Percentiles rank a stretch among this genome's conserved stretches.
These are phyloP conservation scores for Hipposideros armiger DNA, from an alignment of 2,113 vertebrate species.

Conservation along the genomic window DNA sequence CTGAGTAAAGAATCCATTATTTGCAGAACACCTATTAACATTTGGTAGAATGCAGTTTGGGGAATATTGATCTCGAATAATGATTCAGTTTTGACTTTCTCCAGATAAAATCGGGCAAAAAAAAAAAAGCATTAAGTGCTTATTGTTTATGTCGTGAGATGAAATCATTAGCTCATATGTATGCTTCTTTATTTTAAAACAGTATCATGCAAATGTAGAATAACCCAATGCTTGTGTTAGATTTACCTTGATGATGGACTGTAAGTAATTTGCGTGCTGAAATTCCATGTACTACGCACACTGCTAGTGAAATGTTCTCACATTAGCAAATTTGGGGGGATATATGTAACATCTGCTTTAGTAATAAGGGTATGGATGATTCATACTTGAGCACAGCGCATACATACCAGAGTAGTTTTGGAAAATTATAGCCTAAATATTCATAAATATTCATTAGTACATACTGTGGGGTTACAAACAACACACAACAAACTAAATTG, in stretches of 20 bases:
- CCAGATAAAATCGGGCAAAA: background rate
- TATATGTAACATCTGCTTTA: constrained; percentile 48
- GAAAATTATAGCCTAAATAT: constrained; percentile 74
- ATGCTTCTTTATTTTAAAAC: constrained; percentile 31
- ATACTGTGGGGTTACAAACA: constrained; percentile 65
- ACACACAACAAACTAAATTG: constrained; percentile 69
- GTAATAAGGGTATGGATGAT: constrained; percentile 36
- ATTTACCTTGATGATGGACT: constrained; percentile 9
- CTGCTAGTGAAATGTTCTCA: background rate
- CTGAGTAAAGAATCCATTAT: background rate
- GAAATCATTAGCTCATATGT: constrained; percentile 11
- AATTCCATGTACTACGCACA: background rate
- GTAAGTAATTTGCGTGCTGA: constrained; percentile 5
- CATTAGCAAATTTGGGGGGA: background rate
- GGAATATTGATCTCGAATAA: background rate
- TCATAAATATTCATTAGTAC: constrained; percentile 78
- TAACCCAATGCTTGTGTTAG: background rate
- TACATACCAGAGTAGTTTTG: constrained; percentile 43
- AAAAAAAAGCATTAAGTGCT: background rate
- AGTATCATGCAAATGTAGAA: constrained; percentile 10
- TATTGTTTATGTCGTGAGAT: background rate
- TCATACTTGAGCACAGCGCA: constrained; percentile 27
- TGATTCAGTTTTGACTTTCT: background rate
- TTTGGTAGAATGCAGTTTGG: background rate
- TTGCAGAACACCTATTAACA: background rate